Base-by-base conservation (phyloP, 2,113 vertebrate species). In the Psophia crepitans region DNA sequence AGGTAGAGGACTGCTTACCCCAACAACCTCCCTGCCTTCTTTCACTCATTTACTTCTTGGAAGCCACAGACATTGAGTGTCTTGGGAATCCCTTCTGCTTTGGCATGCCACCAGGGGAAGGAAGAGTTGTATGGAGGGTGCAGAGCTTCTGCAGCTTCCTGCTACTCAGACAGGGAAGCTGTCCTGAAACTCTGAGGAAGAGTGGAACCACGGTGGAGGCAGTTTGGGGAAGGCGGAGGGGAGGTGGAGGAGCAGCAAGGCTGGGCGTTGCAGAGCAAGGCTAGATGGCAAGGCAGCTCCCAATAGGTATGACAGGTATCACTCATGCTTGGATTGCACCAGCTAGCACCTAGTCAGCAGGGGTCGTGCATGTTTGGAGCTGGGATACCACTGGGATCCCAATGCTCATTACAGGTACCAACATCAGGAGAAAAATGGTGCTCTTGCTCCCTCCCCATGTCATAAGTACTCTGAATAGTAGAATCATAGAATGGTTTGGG, bases 131-230 rank as follows among this genome's bases (percentile, higher is more conserved):
- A 23, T 4, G 28, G 39, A 63, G 58, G 41, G 15, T 46, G 30
- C 43, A 41, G 63, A 60, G 30, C 48, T 75, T 49, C 37, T 35
- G 43, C 33, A 44, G 23, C 46, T 90, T 32, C 37, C 19, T 4
- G 5, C 56, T 37, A 4, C 48, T 64, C 26, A 22, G 65, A 11
- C 0, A 1, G 33, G n/a, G 23, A 79, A 57, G 18, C 24, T 44
- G 18, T 44, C 41, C 28, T 51, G 83, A 22, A 16, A 19, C 27
- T 77, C 27, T 0, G 3, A 77, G 51, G 64, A 48, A 43, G 48
- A 57, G 51, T 9, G 8, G 14, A 44, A n/a, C 26, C 0, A 0
- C 0, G 2, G 20, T 30, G 39, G 6, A 9, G n/a, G 32, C 13
- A 85, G 30, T 26, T 39, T 1, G 19, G 32, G 46, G n/a, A 48